Base-by-base conservation (phyloP, 2,888 invertebrate genomes). In the Petrolisthes cinctipes region DNA sequence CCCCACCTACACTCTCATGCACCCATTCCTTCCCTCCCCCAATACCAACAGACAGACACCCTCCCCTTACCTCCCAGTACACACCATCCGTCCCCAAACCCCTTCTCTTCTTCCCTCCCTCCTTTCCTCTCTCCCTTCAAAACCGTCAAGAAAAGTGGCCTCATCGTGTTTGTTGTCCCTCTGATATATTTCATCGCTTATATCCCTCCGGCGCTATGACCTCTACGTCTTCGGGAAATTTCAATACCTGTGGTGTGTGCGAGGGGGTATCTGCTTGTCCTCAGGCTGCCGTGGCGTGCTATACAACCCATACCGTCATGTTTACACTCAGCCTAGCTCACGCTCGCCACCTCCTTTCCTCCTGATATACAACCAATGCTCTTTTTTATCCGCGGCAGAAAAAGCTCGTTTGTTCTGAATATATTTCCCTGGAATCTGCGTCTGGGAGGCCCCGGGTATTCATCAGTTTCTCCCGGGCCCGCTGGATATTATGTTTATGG, bases 131-230 rank as follows among this genome's bases (percentile, higher is more conserved):
- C 14, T 56, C 37, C 79, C 66, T 84, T 23, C 82, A 0, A 23
- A 54, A 78, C 78, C 84, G 14, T 84, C 76, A 84, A 75, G 78
- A 54, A 84, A 84, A 84, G 84, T 78, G 84, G 84, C 61, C 51
- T 75, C 78, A 84, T 84, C 84, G 78, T 57, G 84, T 84, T 84
- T 84, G 84, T 78, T 84, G 84, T 84, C 84, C 57, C 57, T 78
- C 68, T 84, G 78, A 84, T 84, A 57, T 84, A 84, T 84, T 84
- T 84, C 78, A 84, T 84, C 79, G 84, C 84, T 84, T 78, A 66
- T 84, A 84, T 84, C 78, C 78, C 54, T 53, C 51, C 53, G 37
- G 71, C 78, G 66, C 53, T 71, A 84, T 78, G 84, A 84, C 84
- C 84, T 79, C 84, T 84, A 78, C 84, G 14, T 84, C 84, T 84